These are phyloP conservation scores for Alligator sinensis DNA, from an alignment of 2,113 vertebrate species.

Conservation along the genomic window DNA sequence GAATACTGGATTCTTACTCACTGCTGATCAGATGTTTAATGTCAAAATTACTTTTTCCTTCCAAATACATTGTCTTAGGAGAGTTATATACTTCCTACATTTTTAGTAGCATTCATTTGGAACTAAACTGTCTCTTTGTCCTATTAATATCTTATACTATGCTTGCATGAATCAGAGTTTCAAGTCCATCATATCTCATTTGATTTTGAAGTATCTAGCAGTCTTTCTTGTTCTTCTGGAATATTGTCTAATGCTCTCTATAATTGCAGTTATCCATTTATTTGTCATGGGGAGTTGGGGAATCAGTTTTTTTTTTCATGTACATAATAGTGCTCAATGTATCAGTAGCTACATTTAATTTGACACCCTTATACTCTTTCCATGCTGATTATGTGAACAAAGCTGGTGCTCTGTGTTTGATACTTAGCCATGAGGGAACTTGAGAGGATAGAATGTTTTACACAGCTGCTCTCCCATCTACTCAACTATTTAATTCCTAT, in stretches of 20 bases:
- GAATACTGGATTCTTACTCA: background rate
- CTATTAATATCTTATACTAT: background rate
- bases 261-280: background rate
- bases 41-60: background rate
- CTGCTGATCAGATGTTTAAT: background rate
- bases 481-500: background rate
- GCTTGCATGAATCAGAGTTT: background rate
- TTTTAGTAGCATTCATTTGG: background rate
- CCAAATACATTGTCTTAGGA: background rate
- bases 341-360: background rate
- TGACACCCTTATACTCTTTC: background rate
- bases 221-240: background rate
- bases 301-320: too few species aligned
- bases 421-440: background rate
- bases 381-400: background rate
- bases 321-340: too few species aligned
- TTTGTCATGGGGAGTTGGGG: background rate
- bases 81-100: background rate
- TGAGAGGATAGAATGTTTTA: background rate
- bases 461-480: background rate
- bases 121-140: background rate
- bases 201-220: background rate
- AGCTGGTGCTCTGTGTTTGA: background rate
- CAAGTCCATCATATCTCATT: background rate
- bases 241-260: background rate